A percentile compares a stretch with the other conserved stretches of the same genome.
These are phyloP conservation scores for Xestobium rufovillosum DNA, from an alignment of 2,888 invertebrate genomes.

Conservation along the genomic window DNA sequence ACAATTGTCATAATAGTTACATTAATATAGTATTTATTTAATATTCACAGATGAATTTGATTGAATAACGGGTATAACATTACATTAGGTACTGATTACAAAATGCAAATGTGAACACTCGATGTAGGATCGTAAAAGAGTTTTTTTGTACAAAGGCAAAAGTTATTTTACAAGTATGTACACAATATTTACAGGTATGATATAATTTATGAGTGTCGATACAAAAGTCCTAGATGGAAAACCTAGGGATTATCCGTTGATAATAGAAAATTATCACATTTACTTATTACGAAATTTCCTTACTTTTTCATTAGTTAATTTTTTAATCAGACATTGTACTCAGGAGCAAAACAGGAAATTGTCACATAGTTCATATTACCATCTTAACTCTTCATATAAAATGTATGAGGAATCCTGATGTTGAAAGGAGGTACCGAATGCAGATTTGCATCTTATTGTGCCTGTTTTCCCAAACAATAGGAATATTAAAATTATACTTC, in stretches of 20 bases:
- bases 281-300: constrained; percentile 16
- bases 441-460: too few relatives aligned
- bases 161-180: constrained; percentile 29
- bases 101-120: constrained; percentile 34
- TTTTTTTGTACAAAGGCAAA: constrained; percentile 34
- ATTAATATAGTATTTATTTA: constrained; percentile 38
- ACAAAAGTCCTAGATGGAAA: constrained; percentile 3
- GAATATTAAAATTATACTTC: too few relatives aligned
- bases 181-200: constrained; percentile 32
- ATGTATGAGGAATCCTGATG: too few relatives aligned
- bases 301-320: constrained; percentile 14
- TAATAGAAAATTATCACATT: constrained; percentile 24
- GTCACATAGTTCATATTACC: too few relatives aligned
- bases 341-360: too few relatives aligned
- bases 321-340: too few relatives aligned
- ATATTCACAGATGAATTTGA: constrained; percentile 39
- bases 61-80: constrained; percentile 30
- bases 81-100: constrained; percentile 30
- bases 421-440: too few relatives aligned
- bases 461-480: too few relatives aligned
- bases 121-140: constrained; percentile 27
- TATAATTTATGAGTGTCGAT: constrained; percentile 3
- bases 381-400: too few relatives aligned
- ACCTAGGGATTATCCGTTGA: constrained; percentile 9
- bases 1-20: constrained; percentile 13